Conservation (phyloP, 2,113 vertebrate genomes). For the Zosterops lateralis region DNA sequence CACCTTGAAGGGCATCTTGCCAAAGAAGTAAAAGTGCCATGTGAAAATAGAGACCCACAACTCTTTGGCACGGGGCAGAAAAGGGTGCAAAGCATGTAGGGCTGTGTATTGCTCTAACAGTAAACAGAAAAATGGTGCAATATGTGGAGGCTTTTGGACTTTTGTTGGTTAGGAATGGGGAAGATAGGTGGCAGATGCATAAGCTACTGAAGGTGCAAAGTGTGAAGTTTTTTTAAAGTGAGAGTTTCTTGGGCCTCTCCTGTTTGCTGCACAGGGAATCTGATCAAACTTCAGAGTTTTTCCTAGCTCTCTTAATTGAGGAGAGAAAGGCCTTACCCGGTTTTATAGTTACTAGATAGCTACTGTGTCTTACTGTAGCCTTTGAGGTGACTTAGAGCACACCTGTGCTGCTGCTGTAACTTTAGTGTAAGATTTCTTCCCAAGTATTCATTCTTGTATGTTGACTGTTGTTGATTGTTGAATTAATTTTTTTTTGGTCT, state of each 20-base stretch:
- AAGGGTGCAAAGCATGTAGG: not conserved
- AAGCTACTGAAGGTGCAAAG: not conserved
- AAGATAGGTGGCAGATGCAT: not conserved
- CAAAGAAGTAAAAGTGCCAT: not conserved
- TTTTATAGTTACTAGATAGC: not conserved
- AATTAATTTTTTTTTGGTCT: not conserved
- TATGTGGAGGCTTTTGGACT: not conserved
- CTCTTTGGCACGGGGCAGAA: not conserved
- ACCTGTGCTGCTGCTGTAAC: not conserved
- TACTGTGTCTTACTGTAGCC: not conserved
- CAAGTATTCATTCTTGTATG: not conserved
- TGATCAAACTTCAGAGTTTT: not conserved
- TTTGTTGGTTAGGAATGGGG: not conserved
- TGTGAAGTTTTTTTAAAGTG: not conserved
- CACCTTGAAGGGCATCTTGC: not conserved
- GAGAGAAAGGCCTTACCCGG: not conserved
- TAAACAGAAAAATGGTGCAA: not conserved
- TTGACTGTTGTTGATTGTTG: not conserved
- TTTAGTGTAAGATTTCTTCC: not conserved
- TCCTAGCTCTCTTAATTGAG: not conserved
- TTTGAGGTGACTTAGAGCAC: not conserved
- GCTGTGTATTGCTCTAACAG: not conserved
- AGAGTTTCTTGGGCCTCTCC: not conserved
- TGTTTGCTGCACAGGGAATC: not conserved
- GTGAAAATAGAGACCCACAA: not conserved